Percentiles rank a stretch among this genome's conserved stretches.
phyloP scores from a whole-genome alignment of 1,140 invertebrate genomes.

The Gonatopus flavifemur region DNA sequence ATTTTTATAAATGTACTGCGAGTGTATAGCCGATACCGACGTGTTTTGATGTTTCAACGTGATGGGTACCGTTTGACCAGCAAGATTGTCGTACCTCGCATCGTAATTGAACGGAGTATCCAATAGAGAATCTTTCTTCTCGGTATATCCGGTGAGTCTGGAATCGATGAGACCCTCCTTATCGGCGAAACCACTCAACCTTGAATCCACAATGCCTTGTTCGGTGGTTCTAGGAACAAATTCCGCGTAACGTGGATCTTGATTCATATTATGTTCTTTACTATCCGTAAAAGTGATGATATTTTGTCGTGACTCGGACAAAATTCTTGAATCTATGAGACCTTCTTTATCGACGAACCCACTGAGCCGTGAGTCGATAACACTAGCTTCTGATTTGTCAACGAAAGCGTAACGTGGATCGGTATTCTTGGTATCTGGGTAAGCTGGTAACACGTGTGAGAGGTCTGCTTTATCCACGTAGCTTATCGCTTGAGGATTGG shows the following conservation, averaged over 20 bases:
- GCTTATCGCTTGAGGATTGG: constrained; percentile 54
- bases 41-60: constrained; percentile 55
- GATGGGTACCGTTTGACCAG: constrained; percentile 56
- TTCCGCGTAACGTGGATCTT: constrained; percentile 49
- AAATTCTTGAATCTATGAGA: constrained; percentile 50
- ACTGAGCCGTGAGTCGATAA: constrained; percentile 51
- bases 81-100: constrained; percentile 45
- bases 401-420: constrained; percentile 45
- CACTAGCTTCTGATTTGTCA: constrained; percentile 48
- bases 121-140: constrained; percentile 43
- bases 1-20: constrained; percentile 54
- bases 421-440: constrained; percentile 41
- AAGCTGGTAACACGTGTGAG: constrained; percentile 53
- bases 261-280: constrained; percentile 43
- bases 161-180: constrained; percentile 39
- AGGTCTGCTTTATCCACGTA: constrained; percentile 55
- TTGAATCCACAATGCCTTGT: constrained; percentile 24
- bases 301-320: constrained; percentile 52
- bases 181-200: constrained; percentile 36
- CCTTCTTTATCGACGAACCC: constrained; percentile 56
- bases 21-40: constrained; percentile 46
- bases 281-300: constrained; percentile 53
- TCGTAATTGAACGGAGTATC: constrained; percentile 50
- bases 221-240: constrained; percentile 27
- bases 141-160: constrained; percentile 26